These are phyloP conservation scores for Lithobates pipiens DNA, from an alignment of 2,797 vertebrate species.

Conservation along the genomic window DNA sequence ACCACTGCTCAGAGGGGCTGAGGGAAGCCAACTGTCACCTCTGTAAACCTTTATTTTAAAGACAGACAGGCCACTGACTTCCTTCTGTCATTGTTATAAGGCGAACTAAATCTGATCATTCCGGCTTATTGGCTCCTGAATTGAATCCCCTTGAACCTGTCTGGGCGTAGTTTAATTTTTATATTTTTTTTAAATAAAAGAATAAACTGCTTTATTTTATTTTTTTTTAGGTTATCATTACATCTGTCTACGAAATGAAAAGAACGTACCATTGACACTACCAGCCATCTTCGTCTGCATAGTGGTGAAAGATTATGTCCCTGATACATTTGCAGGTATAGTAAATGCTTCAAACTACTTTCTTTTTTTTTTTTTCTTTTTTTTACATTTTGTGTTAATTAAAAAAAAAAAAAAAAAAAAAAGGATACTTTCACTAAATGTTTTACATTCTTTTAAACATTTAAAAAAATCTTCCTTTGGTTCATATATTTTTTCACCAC, in stretches of 20 bases:
- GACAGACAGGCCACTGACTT: too few relatives aligned
- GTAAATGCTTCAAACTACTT: not conserved
- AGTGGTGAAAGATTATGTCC: slow-evolving; percentile 97
- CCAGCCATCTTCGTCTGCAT: slow-evolving; percentile 95
- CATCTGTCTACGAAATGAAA: slow-evolving; percentile 93
- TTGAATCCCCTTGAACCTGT: too few relatives aligned
- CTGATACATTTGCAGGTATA: slow-evolving; percentile 96
- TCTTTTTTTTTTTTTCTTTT: not conserved
- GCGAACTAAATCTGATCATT: too few relatives aligned
- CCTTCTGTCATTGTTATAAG: too few relatives aligned
- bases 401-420: too few relatives aligned
- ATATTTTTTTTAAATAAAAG: too few relatives aligned
- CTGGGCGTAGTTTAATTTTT: too few relatives aligned
- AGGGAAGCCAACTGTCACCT: too few relatives aligned
- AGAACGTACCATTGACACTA: slow-evolving; percentile 90
- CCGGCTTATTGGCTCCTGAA: too few relatives aligned
- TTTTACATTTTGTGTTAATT: too few relatives aligned
- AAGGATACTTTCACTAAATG: not conserved
- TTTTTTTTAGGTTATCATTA: slow-evolving; percentile 89
- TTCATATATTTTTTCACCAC: not conserved
- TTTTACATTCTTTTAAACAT: not conserved
- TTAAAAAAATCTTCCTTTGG: not conserved
- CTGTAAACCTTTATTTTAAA: too few relatives aligned
- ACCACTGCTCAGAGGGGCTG: too few relatives aligned
- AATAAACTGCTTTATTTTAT: not conserved